Conservation (phyloP, 1,140 invertebrate species). For the Sycophaga agraensis region DNA sequence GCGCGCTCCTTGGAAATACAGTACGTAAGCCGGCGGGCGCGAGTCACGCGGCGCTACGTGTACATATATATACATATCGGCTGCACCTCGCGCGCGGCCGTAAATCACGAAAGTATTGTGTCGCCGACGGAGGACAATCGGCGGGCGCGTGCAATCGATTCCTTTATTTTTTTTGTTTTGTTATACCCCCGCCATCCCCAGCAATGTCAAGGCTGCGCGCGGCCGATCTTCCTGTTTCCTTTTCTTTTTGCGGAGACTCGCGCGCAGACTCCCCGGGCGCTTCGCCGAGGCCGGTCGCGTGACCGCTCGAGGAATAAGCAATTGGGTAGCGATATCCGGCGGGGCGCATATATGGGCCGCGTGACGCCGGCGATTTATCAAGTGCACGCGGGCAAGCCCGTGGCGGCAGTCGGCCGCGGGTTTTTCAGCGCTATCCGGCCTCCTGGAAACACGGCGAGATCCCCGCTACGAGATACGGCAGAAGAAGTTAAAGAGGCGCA, state of each 20-base stretch:
- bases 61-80: too few species aligned
- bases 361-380: not conserved
- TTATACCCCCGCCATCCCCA: too few species aligned
- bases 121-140: not conserved
- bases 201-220: slow-evolving; percentile 10
- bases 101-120: not conserved
- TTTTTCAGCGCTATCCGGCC: not conserved
- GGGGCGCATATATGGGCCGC: not conserved
- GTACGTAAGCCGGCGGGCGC: too few species aligned
- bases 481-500: slow-evolving; percentile 2
- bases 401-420: not conserved
- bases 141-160: not conserved
- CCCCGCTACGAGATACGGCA: slow-evolving; percentile 2
- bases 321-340: not conserved
- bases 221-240: too few species aligned
- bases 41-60: too few species aligned
- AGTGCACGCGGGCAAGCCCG: not conserved
- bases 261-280: not conserved
- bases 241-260: too few species aligned
- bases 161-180: too few species aligned
- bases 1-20: too few species aligned
- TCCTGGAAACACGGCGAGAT: slow-evolving; percentile 9
- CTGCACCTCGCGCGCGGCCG: not conserved
- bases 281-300: not conserved
- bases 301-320: not conserved